Evolutionary conservation across 2,888 invertebrate species (phyloP).

Genomic region (Buathra laborator): DNA sequence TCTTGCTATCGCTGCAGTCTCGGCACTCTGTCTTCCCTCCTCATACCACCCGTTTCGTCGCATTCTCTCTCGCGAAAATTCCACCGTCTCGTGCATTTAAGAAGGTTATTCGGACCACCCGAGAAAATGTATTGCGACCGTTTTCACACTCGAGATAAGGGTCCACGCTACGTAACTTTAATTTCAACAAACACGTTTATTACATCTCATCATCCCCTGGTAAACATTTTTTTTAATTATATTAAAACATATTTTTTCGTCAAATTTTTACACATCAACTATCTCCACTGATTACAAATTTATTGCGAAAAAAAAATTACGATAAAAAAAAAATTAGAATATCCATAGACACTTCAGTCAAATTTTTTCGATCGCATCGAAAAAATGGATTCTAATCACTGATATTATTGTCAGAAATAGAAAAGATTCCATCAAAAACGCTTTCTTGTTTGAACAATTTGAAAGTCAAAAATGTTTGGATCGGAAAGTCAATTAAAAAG

Average conservation of each 20-base stretch:
- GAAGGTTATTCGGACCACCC: conserved; percentile 20
- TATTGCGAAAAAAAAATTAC: background rate
- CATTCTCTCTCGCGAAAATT: background rate
- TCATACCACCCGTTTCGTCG: conserved; percentile 3
- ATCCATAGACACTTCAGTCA: too few relatives aligned
- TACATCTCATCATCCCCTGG: background rate
- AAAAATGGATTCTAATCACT: too few relatives aligned
- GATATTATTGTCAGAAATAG: too few relatives aligned
- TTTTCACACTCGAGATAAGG: background rate
- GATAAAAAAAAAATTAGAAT: background rate
- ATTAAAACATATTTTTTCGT: background rate
- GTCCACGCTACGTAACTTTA: background rate
- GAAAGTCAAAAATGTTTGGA: background rate
- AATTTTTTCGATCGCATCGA: too few relatives aligned
- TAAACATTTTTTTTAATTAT: background rate
- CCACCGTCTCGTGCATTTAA: conserved; percentile 11
- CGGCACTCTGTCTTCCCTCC: conserved; percentile 30
- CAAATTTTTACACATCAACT: background rate
- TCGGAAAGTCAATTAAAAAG: background rate
- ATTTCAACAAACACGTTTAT: background rate
- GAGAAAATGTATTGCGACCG: background rate
- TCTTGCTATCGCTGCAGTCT: conserved; percentile 19
- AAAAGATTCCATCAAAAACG: too few relatives aligned
- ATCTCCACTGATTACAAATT: background rate
- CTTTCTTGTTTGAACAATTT: background rate